Evolutionary conservation across 2,113 vertebrate genomes (phyloP).

Genomic region (Cephalopholis sonnerati): DNA sequence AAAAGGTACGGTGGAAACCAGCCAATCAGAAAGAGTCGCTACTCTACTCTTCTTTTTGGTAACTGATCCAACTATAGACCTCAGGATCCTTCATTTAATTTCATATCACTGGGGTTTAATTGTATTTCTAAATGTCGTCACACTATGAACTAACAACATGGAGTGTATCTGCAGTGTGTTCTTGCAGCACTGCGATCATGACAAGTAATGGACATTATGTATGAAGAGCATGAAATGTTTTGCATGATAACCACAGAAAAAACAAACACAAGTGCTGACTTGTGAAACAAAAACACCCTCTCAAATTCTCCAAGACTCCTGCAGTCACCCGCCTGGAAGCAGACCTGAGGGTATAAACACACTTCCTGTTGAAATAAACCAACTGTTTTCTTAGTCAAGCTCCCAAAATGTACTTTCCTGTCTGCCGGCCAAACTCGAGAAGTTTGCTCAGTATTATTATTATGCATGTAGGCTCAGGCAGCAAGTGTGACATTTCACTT

Average conservation of each 20-base stretch:
- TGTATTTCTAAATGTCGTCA: constrained; percentile 34
- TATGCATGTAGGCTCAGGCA: constrained; percentile 37
- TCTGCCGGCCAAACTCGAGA: constrained; percentile 32
- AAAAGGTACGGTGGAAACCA: constrained; percentile 83
- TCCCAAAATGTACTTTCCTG: constrained; percentile 32
- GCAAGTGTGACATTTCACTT: constrained; percentile 33
- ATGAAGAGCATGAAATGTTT: constrained; percentile 77
- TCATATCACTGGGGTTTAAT: not conserved
- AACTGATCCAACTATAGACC: constrained; percentile 17
- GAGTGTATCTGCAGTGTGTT: not conserved
- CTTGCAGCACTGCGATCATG: constrained; percentile 22
- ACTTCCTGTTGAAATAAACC: constrained; percentile 27
- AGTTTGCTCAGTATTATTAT: constrained; percentile 34
- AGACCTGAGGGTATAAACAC: constrained; percentile 11
- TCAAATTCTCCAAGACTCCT: not conserved
- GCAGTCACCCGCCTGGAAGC: constrained; percentile 10
- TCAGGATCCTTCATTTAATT: constrained; percentile 4
- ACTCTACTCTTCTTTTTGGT: constrained; percentile 10
- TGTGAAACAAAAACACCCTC: constrained; percentile 15
- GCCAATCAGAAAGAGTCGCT: constrained; percentile 79
- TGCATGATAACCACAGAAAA: constrained; percentile 59
- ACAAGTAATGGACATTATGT: constrained; percentile 42
- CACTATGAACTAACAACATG: not conserved
- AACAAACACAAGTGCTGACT: constrained; percentile 32
- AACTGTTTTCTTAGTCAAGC: constrained; percentile 28